Percentiles rank a stretch among this genome's conserved stretches.
These are phyloP conservation scores for Standfussiana lucernea DNA, from an alignment of 2,888 invertebrate species.

Conservation along the genomic window DNA sequence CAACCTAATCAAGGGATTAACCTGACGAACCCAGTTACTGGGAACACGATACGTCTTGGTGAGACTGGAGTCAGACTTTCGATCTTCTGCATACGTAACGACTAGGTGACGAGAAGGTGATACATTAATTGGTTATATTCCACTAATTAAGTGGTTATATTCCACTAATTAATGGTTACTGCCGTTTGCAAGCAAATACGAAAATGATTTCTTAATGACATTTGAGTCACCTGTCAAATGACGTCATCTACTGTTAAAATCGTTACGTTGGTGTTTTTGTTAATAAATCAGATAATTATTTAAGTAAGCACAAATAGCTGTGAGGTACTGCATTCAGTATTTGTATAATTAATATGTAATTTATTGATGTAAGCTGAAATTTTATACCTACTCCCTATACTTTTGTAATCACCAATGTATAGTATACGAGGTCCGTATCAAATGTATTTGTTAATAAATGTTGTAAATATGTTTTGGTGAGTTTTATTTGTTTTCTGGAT, in stretches of 20 bases:
- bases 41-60: not conserved
- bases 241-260: constrained; percentile 16
- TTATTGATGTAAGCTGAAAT: constrained; percentile 56
- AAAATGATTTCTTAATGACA: constrained; percentile 19
- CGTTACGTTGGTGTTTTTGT: constrained; percentile 28
- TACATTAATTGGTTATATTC: constrained; percentile 34
- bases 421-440: constrained; percentile 48
- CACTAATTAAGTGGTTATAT: constrained; percentile 32
- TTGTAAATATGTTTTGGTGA: constrained; percentile 63
- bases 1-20: too few relatives aligned
- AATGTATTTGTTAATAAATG: constrained; percentile 74
- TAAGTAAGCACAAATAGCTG: constrained; percentile 60
- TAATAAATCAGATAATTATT: constrained; percentile 38
- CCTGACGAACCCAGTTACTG: not conserved
- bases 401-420: constrained; percentile 67
- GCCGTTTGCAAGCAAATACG: constrained; percentile 3
- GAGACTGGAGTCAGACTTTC: not conserved
- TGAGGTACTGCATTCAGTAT: constrained; percentile 61
- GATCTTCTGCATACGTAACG: not conserved
- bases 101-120: not conserved
- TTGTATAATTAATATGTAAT: constrained; percentile 41
- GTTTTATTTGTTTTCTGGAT: constrained; percentile 25
- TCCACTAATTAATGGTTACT: constrained; percentile 30
- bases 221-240: constrained; percentile 41
- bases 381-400: constrained; percentile 48